Base-by-base conservation (phyloP, 1,140 invertebrate genomes). In the Diabrotica undecimpunctata region DNA sequence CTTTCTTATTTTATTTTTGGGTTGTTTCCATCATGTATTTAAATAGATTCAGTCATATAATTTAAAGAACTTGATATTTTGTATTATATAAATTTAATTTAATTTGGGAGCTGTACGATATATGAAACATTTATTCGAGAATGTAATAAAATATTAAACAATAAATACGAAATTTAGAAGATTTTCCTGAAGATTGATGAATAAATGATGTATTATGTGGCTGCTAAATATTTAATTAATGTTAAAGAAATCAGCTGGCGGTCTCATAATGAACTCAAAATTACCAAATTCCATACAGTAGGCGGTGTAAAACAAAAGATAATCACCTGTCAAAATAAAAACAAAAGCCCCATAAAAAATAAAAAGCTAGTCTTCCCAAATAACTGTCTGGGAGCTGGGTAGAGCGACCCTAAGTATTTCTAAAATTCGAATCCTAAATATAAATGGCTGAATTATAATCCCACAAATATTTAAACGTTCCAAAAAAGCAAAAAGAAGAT, bases 361-460 rank as follows among this genome's bases (percentile, higher is more conserved):
- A 14, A 60, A n/a, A 51, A 39, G 58, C 58, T 60, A 60, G 58
- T 60, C 38, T 51, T 60, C 41, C 39, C 58, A 60, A 60, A 60
- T 60, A 60, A 60, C 58, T 50, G 58, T 60, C 58, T 60, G 58
- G 58, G 11, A 46, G 58, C 14, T 50, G 39, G 41, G 58, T 60
- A 41, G 58, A 14, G 53, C 14, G 60, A 35, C 62, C 56, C 66
- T 72, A 72, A 73, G 65, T 67, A 73, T 73, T 73, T 73, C 72
- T 73, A 73, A 73, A 73, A 73, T 72, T 65, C 72, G 67, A 66
- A 66, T 61, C 56, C 68, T 35, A 73, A 73, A 73, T 73, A 73
- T 73, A 73, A 73, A 73, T 73, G 66, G 72, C 55, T 68, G 70
- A 71, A 73, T 73, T 73, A 73, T 73, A 72, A 73, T 62, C 58